Evolutionary conservation across 2,113 vertebrate genomes (phyloP), one percentile per base, ranked within the genome.

Genomic region (Callaeas wilsoni): DNA sequence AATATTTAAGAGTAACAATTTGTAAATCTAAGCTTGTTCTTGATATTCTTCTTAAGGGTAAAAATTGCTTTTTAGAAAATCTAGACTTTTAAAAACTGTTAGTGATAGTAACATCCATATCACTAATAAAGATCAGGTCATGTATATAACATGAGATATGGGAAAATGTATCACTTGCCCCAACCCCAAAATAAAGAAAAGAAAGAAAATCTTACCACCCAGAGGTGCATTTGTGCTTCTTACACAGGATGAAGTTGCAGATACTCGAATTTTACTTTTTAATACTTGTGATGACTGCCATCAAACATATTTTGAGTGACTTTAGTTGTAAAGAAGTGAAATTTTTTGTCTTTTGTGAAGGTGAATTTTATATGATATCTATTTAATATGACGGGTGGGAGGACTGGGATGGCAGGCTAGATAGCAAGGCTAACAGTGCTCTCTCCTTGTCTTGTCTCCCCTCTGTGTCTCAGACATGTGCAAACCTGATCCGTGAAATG

Each of bases 371-470:
- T 35, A 32, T 46, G 4, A 23, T 52, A 16, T 32, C 29, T 87
- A 4, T 67, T 84, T 59, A 39, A 1, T 49, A n/a, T 50, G 27
- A 22, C 0, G 0, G 7, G 20, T 42, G 18, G 25, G 10, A 82
- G 23, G 75, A 90, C 70, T 1, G 1, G 5, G 13, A 46, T 42
- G 22, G 15, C 8, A 65, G 35, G 22, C 13, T 46, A 53, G 9
- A 50, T 19, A 33, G 6, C 13, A 39, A 90, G 25, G 47, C 13
- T 81, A 49, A 57, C 16, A 56, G 5, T 21, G 6, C 17, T 55
- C 11, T 74, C 8, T 39, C 17, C 13, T 76, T 55, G 5, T 62
- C 68, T 59, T 69, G 22, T 62, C 4, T 78, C 6, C 2, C 12
- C 6, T 12, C 4, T 57, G 4, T 19, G 37, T 35, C 27, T 74